These are phyloP conservation scores for Apis laboriosa DNA, from an alignment of 1,140 invertebrate species.

Conservation along the genomic window DNA sequence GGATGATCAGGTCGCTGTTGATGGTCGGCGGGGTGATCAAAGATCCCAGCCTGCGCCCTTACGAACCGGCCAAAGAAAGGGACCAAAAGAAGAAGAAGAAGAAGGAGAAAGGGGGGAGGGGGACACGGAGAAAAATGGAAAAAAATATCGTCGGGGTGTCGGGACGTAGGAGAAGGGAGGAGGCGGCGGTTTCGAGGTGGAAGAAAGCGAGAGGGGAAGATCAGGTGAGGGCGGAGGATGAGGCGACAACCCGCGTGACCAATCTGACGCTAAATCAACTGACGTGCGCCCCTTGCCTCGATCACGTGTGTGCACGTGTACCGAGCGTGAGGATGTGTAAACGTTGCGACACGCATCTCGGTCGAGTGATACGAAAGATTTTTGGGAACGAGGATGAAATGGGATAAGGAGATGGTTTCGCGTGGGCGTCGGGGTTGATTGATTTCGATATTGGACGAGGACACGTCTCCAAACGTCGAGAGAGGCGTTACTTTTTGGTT, in stretches of 20 bases:
- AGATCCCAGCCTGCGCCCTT: conserved; percentile 64
- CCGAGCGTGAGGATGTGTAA: conserved; percentile 39
- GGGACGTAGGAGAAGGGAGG: not conserved
- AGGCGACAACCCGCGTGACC: conserved; percentile 76
- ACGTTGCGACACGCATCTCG: conserved; percentile 40
- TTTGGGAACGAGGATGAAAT: not conserved
- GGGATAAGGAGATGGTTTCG: not conserved
- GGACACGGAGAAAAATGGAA: conserved; percentile 56
- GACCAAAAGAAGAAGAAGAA: conserved; percentile 14
- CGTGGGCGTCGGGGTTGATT: not conserved
- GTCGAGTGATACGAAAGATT: conserved; percentile 19
- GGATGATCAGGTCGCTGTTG: conserved; percentile 72
- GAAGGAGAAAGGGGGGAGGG: conserved; percentile 30
- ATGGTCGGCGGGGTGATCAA: conserved; percentile 71
- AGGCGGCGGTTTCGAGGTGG: not conserved
- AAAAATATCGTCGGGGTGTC: conserved; percentile 60
- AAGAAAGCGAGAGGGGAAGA: conserved; percentile 35
- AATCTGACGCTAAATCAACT: conserved; percentile 77
- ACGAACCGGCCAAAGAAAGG: conserved; percentile 46
- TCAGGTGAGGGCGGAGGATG: conserved; percentile 57
- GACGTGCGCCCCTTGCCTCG: conserved; percentile 64
- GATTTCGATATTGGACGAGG: not conserved
- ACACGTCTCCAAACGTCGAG: not conserved
- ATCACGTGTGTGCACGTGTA: conserved; percentile 28
- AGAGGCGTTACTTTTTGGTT: no score